Evolutionary conservation across 2,113 vertebrate genomes (phyloP), one percentile per base, ranked within the genome.

Genomic region (Chroicocephalus ridibundus): DNA sequence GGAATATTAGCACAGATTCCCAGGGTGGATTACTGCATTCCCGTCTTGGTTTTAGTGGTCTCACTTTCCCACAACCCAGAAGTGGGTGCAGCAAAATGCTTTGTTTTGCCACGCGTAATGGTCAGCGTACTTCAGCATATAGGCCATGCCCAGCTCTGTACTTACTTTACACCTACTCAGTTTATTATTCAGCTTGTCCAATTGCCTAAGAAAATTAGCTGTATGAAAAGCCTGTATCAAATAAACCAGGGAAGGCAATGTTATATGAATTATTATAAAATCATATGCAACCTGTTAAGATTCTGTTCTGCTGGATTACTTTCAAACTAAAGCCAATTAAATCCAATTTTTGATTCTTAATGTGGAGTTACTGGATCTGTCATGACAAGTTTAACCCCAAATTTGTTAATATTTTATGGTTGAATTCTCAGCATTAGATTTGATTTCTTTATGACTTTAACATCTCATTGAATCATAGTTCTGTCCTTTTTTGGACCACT

Each of bases 351-450:
- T 34, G 20, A 70, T 27, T 71, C 62, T 51, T 3, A 4, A 57
- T 32, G 25, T 0, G 0, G 2, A 42, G 13, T 81, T 83, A 76
- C 26, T 76, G 24, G 18, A 54, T n/a, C 24, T 80, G 24, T 61
- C 34, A 55, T 42, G 51, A 55, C 12, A 88, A 52, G 16, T 85
- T 70, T 74, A 82, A 86, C 21, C 25, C 16, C 65, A 51, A 78
- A 78, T 94, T 82, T 74, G 9, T 81, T 66, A 78, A 27, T 17
- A 42, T 64, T 77, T 94, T 78, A 78, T 55, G 6, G 13, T 27
- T 74, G 78, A 86, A 81, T 83, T 92, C 38, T 86, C 58, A 81
- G 26, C 18, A 55, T 89, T 93, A 76, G 18, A 17, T 82, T 81
- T 88, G 17, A 90, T 93, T 83, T 92, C 20, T 88, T 66, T 65